These are phyloP conservation scores for Drosophila yooni DNA, from an alignment of 2,888 invertebrate genomes.

Conservation along the genomic window DNA sequence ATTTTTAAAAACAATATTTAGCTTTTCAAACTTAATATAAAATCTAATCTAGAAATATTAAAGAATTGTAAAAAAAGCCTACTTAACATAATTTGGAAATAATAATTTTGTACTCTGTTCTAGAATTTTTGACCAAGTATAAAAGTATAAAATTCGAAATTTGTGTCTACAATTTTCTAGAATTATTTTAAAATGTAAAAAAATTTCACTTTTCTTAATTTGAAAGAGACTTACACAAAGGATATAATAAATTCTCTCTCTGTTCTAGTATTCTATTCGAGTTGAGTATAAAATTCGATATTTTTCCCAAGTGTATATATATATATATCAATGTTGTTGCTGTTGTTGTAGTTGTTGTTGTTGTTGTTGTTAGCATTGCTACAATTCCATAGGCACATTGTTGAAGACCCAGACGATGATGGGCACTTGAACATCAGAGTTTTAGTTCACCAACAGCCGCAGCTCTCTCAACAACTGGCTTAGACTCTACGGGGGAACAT, in stretches of 20 bases:
- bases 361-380: slow-evolving; percentile 47
- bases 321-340: slow-evolving; percentile 15
- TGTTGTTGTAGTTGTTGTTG: slow-evolving; percentile 20
- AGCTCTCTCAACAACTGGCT: slow-evolving; percentile 57
- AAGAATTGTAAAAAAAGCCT: rapidly evolving
- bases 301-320: slow-evolving; percentile 10
- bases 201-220: not conserved
- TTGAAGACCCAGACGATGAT: slow-evolving; percentile 61
- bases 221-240: rapidly evolving
- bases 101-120: not conserved
- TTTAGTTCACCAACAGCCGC: slow-evolving; percentile 31
- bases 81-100: not conserved
- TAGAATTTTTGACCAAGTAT: too few relatives aligned
- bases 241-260: not conserved
- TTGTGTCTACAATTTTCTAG: not conserved
- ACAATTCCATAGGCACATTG: slow-evolving; percentile 61
- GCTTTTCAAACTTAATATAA: too few relatives aligned
- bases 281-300: not conserved
- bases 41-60: not conserved
- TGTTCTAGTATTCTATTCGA: too few relatives aligned
- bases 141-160: not conserved
- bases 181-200: not conserved
- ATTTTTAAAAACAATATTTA: too few relatives aligned
- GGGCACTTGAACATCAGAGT: slow-evolving; percentile 64
- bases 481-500: slow-evolving; percentile 59